Conservation (phyloP, 2,113 vertebrate species). For the Junco hyemalis region DNA sequence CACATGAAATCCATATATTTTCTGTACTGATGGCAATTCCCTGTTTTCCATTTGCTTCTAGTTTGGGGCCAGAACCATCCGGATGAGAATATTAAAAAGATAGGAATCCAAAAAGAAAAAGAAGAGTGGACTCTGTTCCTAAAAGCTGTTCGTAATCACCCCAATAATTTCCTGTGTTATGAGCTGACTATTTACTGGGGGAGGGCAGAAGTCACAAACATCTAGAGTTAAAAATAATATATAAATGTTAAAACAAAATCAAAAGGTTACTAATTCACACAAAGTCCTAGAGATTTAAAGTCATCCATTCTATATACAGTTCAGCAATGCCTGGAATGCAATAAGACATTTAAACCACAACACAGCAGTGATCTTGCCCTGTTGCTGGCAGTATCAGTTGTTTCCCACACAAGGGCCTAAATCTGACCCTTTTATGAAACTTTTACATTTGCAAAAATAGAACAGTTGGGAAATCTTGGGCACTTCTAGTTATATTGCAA, state of each 20-base stretch:
- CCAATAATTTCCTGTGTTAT: conserved; percentile 64
- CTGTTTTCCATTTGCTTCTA: not conserved
- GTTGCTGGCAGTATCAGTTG: conserved; percentile 71
- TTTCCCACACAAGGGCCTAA: conserved; percentile 82
- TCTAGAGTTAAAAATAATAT: conserved; percentile 66
- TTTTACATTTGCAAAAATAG: conserved; percentile 82
- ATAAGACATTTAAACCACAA: conserved; percentile 77
- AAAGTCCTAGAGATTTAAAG: conserved; percentile 73
- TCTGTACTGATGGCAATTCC: not conserved
- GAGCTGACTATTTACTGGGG: conserved; percentile 42
- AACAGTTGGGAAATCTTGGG: conserved; percentile 82
- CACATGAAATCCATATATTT: conserved; percentile 24
- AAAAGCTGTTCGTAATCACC: conserved; percentile 33
- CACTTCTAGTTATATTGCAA: conserved; percentile 74
- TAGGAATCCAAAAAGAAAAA: not conserved
- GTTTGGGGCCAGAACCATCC: not conserved
- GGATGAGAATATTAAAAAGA: not conserved
- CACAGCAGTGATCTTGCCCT: conserved; percentile 72
- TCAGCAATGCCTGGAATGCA: conserved; percentile 79
- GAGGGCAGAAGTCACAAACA: conserved; percentile 30
- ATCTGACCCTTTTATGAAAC: conserved; percentile 79
- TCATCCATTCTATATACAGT: conserved; percentile 71
- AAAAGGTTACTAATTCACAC: conserved; percentile 66
- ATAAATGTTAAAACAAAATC: conserved; percentile 61
- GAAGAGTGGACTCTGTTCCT: not conserved